These are phyloP conservation scores for Dasypogon diadema DNA, from an alignment of 2,888 invertebrate genomes.

Conservation along the genomic window DNA sequence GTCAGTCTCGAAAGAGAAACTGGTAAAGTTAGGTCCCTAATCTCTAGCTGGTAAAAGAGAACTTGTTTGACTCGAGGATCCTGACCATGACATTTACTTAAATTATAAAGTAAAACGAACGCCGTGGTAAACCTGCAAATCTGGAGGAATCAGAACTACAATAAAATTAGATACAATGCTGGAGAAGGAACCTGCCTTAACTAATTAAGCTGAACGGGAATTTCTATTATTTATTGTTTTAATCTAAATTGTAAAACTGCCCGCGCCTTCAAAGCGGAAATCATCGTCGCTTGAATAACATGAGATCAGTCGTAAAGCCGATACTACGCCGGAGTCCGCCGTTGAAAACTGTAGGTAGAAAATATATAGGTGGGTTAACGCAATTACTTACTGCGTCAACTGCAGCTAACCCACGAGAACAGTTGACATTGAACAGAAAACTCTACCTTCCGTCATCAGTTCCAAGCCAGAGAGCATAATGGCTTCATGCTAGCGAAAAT, in stretches of 20 bases:
- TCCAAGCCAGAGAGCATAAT: constrained; percentile 39
- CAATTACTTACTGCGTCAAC: background rate
- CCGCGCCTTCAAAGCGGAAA: constrained; percentile 21
- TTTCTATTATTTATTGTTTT: background rate
- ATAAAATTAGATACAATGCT: background rate
- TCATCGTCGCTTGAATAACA: background rate
- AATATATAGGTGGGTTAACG: background rate
- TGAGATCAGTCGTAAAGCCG: background rate
- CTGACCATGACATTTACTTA: constrained; percentile 21
- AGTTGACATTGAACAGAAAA: constrained; percentile 29
- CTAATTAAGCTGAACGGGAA: background rate
- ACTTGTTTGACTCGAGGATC: background rate
- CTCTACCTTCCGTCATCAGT: constrained; percentile 44
- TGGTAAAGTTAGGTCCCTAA: background rate
- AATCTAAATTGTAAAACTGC: background rate
- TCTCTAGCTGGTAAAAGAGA: background rate
- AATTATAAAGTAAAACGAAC: constrained; percentile 3
- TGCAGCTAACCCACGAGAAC: background rate
- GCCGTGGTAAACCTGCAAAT: background rate
- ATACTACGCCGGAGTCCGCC: background rate
- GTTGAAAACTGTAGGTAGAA: constrained; percentile 6
- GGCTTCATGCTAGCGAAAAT: constrained; percentile 30
- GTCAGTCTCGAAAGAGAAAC: too few species aligned
- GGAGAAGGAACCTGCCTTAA: constrained; percentile 1
- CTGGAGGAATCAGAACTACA: background rate